These are phyloP conservation scores for Lagopus leucura DNA, from an alignment of 2,113 vertebrate species.

Conservation along the genomic window DNA sequence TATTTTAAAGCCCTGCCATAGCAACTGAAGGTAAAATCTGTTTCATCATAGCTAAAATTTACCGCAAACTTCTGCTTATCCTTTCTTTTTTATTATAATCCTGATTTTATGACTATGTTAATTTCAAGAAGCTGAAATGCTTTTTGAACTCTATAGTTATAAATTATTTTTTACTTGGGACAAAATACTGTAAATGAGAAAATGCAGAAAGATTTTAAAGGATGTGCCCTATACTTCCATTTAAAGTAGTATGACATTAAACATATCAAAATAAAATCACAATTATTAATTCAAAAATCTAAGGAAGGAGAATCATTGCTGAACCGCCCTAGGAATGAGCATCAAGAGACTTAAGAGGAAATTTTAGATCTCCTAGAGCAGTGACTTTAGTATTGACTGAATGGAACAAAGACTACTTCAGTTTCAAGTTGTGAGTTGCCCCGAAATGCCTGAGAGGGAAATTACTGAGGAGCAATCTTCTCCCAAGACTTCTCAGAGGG, in stretches of 20 bases:
- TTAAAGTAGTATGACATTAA: not conserved
- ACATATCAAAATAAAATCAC: not conserved
- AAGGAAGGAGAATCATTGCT: not conserved
- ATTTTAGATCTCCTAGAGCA: not conserved
- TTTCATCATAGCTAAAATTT: not conserved
- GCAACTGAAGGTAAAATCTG: not conserved
- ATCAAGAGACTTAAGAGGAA: not conserved
- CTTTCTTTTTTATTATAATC: not conserved
- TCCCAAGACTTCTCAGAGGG: not conserved
- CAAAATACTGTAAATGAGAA: not conserved
- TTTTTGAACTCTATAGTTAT: not conserved
- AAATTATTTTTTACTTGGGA: not conserved
- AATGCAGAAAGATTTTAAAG: not conserved
- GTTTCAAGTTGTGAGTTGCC: not conserved
- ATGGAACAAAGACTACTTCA: not conserved
- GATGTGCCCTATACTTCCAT: not conserved
- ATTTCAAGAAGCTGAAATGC: not conserved
- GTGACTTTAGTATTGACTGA: not conserved
- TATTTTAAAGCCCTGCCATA: not conserved
- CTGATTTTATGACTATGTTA: not conserved
- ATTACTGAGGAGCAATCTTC: not conserved
- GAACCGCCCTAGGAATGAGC: not conserved
- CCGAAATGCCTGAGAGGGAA: not conserved
- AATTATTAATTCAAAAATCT: not conserved
- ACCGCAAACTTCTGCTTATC: not conserved